These are phyloP conservation scores for Liodrosophila aerea DNA, from an alignment of 2,888 invertebrate species.

Conservation along the genomic window DNA sequence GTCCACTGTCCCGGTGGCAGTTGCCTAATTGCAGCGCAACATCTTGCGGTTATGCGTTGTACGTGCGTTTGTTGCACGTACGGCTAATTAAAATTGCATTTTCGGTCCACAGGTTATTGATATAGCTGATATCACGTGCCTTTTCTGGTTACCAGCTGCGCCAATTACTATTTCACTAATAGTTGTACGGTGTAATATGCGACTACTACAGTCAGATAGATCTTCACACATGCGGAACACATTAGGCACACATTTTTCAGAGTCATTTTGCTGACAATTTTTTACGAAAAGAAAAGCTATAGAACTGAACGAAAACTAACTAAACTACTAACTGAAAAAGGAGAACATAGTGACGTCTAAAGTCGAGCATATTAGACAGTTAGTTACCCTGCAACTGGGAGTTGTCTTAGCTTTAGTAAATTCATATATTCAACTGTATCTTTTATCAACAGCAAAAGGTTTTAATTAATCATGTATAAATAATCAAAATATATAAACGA, in stretches of 20 bases:
- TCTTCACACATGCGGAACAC: neutral
- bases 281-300: neutral
- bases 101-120: constrained; percentile 53
- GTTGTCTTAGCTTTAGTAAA: too few relatives aligned
- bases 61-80: constrained; percentile 72
- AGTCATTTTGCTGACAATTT: too few relatives aligned
- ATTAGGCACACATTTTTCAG: too few relatives aligned
- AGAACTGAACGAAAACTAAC: too few relatives aligned
- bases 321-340: too few relatives aligned
- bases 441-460: too few relatives aligned
- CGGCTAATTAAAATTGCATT: constrained; percentile 74
- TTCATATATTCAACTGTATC: too few relatives aligned
- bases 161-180: constrained; percentile 5
- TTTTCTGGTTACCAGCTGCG: constrained; percentile 9
- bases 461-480: too few relatives aligned
- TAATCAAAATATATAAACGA: too few relatives aligned
- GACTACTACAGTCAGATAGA: neutral
- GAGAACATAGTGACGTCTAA: too few relatives aligned
- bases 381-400: too few relatives aligned
- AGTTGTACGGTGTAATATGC: neutral
- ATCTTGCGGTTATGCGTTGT: constrained; percentile 71
- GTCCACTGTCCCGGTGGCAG: constrained; percentile 11
- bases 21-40: constrained; percentile 70
- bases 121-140: constrained; percentile 37
- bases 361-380: too few relatives aligned